Base-by-base conservation (phyloP, 2,888 invertebrate species). In the Andrena camellia region DNA sequence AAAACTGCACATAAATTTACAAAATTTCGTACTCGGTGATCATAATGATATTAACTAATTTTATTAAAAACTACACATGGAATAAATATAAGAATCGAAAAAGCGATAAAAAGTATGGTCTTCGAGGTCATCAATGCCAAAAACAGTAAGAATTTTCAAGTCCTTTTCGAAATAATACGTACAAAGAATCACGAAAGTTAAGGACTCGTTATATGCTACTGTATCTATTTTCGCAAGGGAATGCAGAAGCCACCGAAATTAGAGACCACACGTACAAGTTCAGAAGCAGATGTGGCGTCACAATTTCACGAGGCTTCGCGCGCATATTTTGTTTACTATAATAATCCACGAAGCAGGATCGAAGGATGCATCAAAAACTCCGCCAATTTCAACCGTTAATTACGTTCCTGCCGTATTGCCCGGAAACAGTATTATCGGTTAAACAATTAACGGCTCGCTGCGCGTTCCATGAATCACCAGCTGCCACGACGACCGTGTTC, bases 371-470 rank as follows among this genome's bases (percentile, higher is more conserved):
- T 23, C n/a, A 64, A 69, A 76, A 79, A 59, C 26, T 50, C 6
- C 1, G 48, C 3, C 10, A 26, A 33, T 50, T 66, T 54, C 60
- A 6, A 10, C 20, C 33, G 66, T 29, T 80, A 80, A 78, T 80
- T 67, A 71, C 78, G 20, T 50, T 62, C 31, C 23, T 42, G 7
- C 8, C 67, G 78, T 50, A 63, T 71, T 23, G 54, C 13, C n/a
- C 67, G 70, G 62, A 67, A 82, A 57, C 70, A 35, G 50, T 62
- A 59, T 78, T 78, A 78, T 72, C 67, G 78, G 78, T 50, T 71
- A 81, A 78, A 81, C 72, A 78, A 67, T 81, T 81, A 81, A 71
- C 67, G 62, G 26, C 10, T 33, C 68, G 42, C 13, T 62, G 29
- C n/a, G 31, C 48, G 62, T 59, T 23, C 64, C 31, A 35, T 60